Base-by-base conservation (phyloP, 2,113 vertebrate genomes). In the Corydoras sp. region DNA sequence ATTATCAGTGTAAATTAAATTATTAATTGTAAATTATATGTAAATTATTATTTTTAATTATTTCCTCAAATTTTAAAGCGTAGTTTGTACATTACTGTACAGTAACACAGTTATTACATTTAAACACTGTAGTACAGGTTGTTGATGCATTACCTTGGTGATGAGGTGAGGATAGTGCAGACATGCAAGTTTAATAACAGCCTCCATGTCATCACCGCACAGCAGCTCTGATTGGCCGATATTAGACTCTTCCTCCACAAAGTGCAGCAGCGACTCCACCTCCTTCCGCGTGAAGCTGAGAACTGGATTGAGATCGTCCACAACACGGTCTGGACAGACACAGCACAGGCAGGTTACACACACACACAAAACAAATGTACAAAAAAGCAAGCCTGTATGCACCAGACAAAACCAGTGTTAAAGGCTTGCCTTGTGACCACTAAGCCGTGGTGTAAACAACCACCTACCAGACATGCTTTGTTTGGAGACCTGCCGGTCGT, bases 181-280 rank as follows among this genome's bases (percentile, higher is more conserved):
- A 87, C 95, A 99, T 73, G 94, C 93, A 74, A 90, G 80, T 4
- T 89, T 85, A 62, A 99, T 85, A 81, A 99, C 94, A 5, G 81
- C 79, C 81, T 99, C 96, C 74, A 89, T 89, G 43, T 91, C 86
- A 14, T 85, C 87, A 72, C 50, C 78, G 5, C 65, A 3, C 3
- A 74, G 54, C 18, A 84, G 83, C 68, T 72, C 79, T 77, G 65
- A 76, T 51, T 91, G 90, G 63, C 86, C 83, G 48, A 84, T 58
- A 63, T 91, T 85, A 0, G 92, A 91, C 81, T 98, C 97, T 78
- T 99, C 97, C 81, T 99, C 97, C 30, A 97, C 96, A 85, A 98
- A 96, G 85, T 99, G 97, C 85, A 99, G 88, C 76, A 99, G 87
- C n/a, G 97, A 98, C 82, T 99, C 97, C 69, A 99, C 97, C 82